A percentile compares a stretch with the other conserved stretches of the same genome.
Conservation (phyloP, 2,797 vertebrate species). For the Triplophysa bombifrons region DNA sequence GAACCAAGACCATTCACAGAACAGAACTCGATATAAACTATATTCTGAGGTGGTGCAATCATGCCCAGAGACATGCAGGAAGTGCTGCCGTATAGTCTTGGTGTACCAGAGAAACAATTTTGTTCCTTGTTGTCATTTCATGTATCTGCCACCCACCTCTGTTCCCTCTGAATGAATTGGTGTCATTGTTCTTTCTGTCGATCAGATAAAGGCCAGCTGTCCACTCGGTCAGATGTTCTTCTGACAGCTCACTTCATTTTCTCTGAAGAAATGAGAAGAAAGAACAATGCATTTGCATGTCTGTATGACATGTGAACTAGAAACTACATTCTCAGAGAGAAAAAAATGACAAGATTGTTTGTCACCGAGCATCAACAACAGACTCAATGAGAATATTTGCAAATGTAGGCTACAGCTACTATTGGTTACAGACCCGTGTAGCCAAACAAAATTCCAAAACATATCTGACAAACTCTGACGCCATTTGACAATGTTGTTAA, state of each 20-base stretch:
- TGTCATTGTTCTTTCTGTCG: constrained; percentile 28
- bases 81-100: neutral
- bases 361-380: neutral
- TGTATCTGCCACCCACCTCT: constrained; percentile 37
- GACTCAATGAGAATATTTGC: too few relatives aligned
- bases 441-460: neutral
- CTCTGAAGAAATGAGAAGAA: neutral
- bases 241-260: constrained; percentile 9
- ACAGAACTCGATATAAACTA: neutral
- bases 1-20: neutral
- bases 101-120: neutral
- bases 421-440: too few relatives aligned
- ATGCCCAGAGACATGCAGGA: neutral
- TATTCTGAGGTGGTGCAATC: neutral
- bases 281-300: too few relatives aligned
- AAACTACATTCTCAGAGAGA: constrained; percentile 24
- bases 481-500: too few relatives aligned
- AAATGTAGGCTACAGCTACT: too few relatives aligned
- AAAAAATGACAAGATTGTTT: constrained; percentile 16
- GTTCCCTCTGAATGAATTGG: constrained; percentile 23
- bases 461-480: too few relatives aligned
- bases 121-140: constrained; percentile 24
- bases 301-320: neutral
- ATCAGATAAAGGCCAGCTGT: constrained; percentile 16
- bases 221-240: neutral